Percentiles rank a stretch among this genome's conserved stretches.
These are phyloP conservation scores for Aphelocoma californica DNA, from an alignment of 2,797 vertebrate genomes.

Conservation along the genomic window DNA sequence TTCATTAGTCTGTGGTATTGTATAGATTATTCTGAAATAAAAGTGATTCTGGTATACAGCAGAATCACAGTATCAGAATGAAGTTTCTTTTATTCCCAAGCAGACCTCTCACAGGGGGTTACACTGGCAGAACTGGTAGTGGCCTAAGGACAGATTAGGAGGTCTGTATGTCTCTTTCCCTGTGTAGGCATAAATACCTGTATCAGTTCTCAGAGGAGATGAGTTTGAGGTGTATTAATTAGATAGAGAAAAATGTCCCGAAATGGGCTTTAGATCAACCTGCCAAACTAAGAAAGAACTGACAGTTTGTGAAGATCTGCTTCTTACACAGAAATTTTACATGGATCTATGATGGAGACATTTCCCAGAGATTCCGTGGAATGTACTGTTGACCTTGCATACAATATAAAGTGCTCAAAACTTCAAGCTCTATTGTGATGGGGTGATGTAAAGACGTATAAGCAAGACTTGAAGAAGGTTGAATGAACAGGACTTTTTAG, in stretches of 20 bases:
- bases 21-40: not conserved
- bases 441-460: not conserved
- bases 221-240: conserved; percentile 9
- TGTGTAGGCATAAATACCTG: not conserved
- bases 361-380: conserved; percentile 34
- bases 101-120: not conserved
- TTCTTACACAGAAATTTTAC: not conserved
- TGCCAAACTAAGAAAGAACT: not conserved
- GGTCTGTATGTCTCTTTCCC: not conserved
- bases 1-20: not conserved
- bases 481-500: conserved; percentile 35
- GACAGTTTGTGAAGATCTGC: not conserved
- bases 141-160: not conserved
- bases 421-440: not conserved
- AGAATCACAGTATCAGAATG: not conserved
- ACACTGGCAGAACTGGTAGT: not conserved
- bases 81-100: not conserved
- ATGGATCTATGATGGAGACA: not conserved
- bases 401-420: not conserved
- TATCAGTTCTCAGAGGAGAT: not conserved
- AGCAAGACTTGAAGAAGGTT: not conserved
- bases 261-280: not conserved
- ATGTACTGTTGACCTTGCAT: conserved; percentile 1
- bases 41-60: not conserved
- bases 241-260: not conserved